Evolutionary conservation across 2,888 invertebrate species (phyloP).

Genomic region (Spilarctia lutea): DNA sequence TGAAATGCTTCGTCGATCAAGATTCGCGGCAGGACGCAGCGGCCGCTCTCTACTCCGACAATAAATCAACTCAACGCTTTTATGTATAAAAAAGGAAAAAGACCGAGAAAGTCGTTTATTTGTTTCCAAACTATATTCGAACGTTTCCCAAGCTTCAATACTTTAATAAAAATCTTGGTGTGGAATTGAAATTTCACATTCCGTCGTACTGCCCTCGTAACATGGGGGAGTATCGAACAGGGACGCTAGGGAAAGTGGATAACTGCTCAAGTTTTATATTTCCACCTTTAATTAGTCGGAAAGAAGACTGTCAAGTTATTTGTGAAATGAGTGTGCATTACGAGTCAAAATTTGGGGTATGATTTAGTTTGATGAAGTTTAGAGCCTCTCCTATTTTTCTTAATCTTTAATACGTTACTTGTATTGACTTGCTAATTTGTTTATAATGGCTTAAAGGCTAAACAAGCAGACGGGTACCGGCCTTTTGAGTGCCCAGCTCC

Average conservation of each 20-base stretch:
- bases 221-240: slow-evolving; percentile 38
- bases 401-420: too few species aligned
- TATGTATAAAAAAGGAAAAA: slow-evolving; percentile 78
- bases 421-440: too few species aligned
- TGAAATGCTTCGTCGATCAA: slow-evolving; percentile 83
- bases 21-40: slow-evolving; percentile 74
- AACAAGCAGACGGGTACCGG: too few species aligned
- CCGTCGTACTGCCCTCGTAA: slow-evolving; percentile 61
- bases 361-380: too few species aligned
- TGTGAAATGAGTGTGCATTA: background rate
- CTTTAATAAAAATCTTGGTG: slow-evolving; percentile 73
- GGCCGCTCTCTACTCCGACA: slow-evolving; percentile 69
- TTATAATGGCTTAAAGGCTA: too few species aligned
- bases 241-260: slow-evolving; percentile 58
- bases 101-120: slow-evolving; percentile 80
- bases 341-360: background rate
- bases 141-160: slow-evolving; percentile 69
- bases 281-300: slow-evolving; percentile 63
- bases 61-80: slow-evolving; percentile 84
- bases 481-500: too few species aligned
- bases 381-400: too few species aligned
- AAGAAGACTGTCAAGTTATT: slow-evolving; percentile 47
- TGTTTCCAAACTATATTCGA: slow-evolving; percentile 83
- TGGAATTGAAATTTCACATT: slow-evolving; percentile 79
- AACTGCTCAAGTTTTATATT: slow-evolving; percentile 60